Conservation (phyloP, 2,113 vertebrate species). For the Hippolais icterina region DNA sequence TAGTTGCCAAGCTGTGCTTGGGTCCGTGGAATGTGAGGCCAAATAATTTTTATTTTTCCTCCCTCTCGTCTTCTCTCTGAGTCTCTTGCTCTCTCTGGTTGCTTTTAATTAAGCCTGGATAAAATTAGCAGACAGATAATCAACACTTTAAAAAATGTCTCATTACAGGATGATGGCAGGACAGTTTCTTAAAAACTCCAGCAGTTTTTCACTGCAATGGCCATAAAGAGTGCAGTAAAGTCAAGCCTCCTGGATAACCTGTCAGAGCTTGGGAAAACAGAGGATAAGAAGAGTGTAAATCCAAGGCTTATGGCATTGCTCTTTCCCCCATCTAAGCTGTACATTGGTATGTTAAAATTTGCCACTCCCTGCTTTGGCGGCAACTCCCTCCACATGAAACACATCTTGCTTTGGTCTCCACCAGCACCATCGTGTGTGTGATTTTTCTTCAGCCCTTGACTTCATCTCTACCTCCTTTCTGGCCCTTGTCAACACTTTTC, state of each 20-base stretch:
- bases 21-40: background rate
- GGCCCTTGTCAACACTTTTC: background rate
- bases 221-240: background rate
- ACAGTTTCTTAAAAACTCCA: background rate
- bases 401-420: background rate
- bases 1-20: background rate
- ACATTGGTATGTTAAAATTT: background rate
- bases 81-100: conserved; percentile 19
- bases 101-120: conserved; percentile 46
- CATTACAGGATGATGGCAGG: background rate
- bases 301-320: background rate
- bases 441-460: background rate
- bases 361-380: background rate
- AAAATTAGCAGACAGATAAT: conserved; percentile 42
- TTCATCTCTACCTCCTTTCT: background rate
- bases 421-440: background rate
- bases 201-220: background rate
- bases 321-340: background rate
- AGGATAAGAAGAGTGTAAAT: background rate
- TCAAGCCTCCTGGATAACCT: background rate
- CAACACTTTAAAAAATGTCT: conserved; percentile 34
- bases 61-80: background rate
- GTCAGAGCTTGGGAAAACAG: background rate
- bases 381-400: fast-evolving
- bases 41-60: background rate